Evolutionary conservation across 2,113 vertebrate species (phyloP).

Genomic region (Poecile atricapillus): DNA sequence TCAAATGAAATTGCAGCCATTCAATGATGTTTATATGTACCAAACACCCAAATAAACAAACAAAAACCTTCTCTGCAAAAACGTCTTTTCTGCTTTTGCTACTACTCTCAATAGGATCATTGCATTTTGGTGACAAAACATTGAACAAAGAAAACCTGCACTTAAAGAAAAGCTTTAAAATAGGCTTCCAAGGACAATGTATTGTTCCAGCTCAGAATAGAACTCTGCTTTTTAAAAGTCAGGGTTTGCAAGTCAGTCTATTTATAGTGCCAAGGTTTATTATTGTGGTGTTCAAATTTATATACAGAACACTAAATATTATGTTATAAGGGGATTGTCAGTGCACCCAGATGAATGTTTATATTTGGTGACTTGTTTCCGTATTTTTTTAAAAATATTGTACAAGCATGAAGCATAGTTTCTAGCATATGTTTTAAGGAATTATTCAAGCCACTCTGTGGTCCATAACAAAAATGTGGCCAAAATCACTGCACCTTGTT

Average conservation of each 20-base stretch:
- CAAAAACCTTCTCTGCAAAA: neutral
- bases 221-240: slow-evolving; percentile 4
- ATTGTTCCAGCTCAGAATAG: slow-evolving; percentile 35
- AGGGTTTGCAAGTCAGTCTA: neutral
- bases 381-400: neutral
- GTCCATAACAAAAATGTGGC: neutral
- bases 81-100: neutral
- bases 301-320: neutral
- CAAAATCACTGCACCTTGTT: neutral
- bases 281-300: neutral
- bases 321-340: neutral
- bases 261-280: slow-evolving; percentile 11
- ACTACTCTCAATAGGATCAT: neutral
- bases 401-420: neutral
- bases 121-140: neutral
- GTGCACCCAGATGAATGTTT: neutral
- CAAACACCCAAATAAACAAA: slow-evolving; percentile 18
- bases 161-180: slow-evolving; percentile 23
- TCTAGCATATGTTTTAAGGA: neutral
- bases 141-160: neutral
- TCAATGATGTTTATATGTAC: neutral
- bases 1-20: slow-evolving; percentile 11
- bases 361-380: neutral
- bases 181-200: slow-evolving; percentile 32
- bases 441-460: neutral